Evolutionary conservation across 2,113 vertebrate genomes (phyloP), one percentile per base, ranked within the genome.

Genomic region (Hippocampus guttulatus): DNA sequence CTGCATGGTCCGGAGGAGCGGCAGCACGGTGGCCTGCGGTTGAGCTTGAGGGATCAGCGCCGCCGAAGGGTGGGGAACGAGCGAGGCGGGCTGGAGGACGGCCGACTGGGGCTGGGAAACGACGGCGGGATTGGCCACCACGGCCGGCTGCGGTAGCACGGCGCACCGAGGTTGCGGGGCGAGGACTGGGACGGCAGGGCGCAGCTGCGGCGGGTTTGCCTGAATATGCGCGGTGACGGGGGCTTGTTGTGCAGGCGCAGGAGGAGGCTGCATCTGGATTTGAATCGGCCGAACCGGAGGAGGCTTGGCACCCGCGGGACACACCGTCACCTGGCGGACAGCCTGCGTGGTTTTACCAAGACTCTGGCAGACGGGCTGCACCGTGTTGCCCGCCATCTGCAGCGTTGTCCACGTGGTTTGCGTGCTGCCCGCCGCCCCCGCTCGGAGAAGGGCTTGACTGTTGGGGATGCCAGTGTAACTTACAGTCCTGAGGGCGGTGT

Each of bases 381-480:
- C 93, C 0, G 95, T 98, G 84, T 96, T 98, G 66, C 96, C 96
- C 0, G 95, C 92, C 78, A 99, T 90, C 71, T 98, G 96, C 84
- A 99, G 83, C 14, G 97, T 98, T 18, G 96, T 97, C 97, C 97
- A 99, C 0, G 96, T 99, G 14, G 97, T 99, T 88, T 97, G 96
- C 1, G 97, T 99, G 88, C 95, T 97, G 65, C 93, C 91, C 40
- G 91, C 81, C 20, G 91, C 79, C 52, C 88, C 90, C 10, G 86
- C 81, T 64, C 85, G 80, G 2, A 90, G 87, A 62, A 89, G 86
- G 60, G 78, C 75, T 72, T 88, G 87, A 72, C 67, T 90, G 76
- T 33, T 87, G 20, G 71, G 79, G 20, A 89, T 74, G 80, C 90
- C 88, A 27, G 81, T 85, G 68, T 87, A 90, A 77, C 71, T 78